Base-by-base conservation (phyloP, 2,113 vertebrate genomes). In the Chaenogobius annularis region DNA sequence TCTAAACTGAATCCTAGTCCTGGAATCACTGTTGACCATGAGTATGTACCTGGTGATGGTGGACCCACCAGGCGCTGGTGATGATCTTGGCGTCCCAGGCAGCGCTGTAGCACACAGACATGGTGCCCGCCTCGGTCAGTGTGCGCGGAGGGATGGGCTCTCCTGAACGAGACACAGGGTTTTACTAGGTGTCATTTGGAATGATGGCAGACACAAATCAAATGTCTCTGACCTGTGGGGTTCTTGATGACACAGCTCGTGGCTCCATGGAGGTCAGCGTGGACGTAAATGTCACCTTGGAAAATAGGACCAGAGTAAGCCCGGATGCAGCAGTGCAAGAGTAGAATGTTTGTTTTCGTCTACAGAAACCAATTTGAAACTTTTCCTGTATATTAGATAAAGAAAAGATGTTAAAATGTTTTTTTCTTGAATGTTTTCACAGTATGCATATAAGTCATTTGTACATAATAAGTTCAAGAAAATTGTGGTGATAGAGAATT, bases 11-110 rank as follows among this genome's bases (percentile, higher is more conserved):
- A 3, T 35, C 35, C 3, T 35, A 35, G n/a, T n/a, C n/a, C n/a
- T n/a, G n/a, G n/a, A n/a, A 31, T 31, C 26, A 31, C 26, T 31
- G 26, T 40, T 40, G 8, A 40, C 5, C 37, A 5, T 3, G 37
- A 40, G 37, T 40, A 40, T 5, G 37, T 69, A 98, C 98, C 96
- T 99, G 98, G 88, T 96, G 93, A 89, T 98, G 96, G 86, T 96
- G 92, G 83, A 99, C 98, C 98, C 98, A 99, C 98, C 98, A 99
- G 47, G 98, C 98, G 1, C 97, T 99, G 78, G 97, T 98, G 91
- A 99, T 93, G 9, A 99, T 93, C 0, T 98, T 96, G 9, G 98
- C 97, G 0, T 99, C 98, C 98, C 98, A 99, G 58, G 98, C 98
- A 5, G 95, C 97, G 3, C 98, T 99, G 90, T 99, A 98, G 76